Conservation (phyloP, 1,140 invertebrate species). For the Vollenhovia emeryi region DNA sequence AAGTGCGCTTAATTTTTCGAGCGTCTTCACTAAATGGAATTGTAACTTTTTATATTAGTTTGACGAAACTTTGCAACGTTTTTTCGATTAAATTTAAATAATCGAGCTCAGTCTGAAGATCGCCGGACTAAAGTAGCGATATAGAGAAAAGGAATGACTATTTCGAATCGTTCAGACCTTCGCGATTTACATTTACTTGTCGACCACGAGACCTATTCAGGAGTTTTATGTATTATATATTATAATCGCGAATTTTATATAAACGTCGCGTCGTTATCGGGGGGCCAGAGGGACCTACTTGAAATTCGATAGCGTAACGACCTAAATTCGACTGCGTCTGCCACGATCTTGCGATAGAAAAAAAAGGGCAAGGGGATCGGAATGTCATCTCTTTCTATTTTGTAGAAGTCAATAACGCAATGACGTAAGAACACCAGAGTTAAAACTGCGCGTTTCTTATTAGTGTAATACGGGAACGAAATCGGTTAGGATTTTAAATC, state of each 20-base stretch:
- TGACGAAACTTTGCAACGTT: neutral
- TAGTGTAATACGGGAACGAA: neutral
- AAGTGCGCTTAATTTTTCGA: neutral
- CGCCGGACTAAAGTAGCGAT: neutral
- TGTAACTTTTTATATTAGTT: neutral
- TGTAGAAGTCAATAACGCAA: neutral
- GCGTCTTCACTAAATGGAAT: neutral
- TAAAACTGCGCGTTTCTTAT: neutral
- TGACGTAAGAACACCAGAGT: neutral
- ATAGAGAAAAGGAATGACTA: neutral
- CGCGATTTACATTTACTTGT: neutral
- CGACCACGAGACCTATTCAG: neutral
- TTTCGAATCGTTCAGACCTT: neutral
- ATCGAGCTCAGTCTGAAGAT: neutral
- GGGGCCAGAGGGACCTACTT: constrained; percentile 44
- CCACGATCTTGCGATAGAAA: neutral
- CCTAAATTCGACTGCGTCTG: constrained; percentile 16
- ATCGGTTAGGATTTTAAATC: neutral
- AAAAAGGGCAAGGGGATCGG: neutral
- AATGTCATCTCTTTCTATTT: neutral
- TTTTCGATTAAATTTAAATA: neutral
- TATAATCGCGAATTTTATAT: constrained; percentile 40
- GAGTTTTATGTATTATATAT: constrained; percentile 12
- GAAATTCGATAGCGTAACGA: constrained; percentile 49
- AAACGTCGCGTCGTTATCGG: constrained; percentile 61